Conservation (phyloP, 2,113 vertebrate species). For the Leptocoma aspasia region DNA sequence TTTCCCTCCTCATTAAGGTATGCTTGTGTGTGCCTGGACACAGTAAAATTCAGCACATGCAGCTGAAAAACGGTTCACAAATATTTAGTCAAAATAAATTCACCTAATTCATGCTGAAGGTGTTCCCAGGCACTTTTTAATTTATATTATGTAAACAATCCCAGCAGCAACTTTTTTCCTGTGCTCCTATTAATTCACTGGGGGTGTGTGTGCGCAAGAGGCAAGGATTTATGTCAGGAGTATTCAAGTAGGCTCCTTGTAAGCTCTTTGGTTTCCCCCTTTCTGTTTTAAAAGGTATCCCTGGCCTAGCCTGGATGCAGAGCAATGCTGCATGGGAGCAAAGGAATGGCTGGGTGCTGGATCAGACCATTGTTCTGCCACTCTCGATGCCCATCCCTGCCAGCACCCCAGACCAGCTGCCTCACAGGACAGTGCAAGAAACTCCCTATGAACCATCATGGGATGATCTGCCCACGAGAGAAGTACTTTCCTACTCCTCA, state of each 20-base stretch:
- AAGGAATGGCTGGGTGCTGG: not conserved
- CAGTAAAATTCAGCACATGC: not conserved
- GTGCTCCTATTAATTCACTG: conserved; percentile 53
- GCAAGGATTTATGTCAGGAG: not conserved
- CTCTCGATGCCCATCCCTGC: fast-evolving
- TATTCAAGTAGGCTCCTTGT: not conserved
- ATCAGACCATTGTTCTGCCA: not conserved
- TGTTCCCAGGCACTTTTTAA: not conserved
- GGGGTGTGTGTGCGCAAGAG: not conserved
- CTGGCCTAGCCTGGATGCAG: not conserved
- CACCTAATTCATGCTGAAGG: not conserved
- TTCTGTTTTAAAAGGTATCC: not conserved
- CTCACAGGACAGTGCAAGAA: not conserved
- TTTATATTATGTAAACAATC: conserved; percentile 20
- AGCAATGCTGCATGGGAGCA: not conserved
- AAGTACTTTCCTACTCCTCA: not conserved
- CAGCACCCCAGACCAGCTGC: not conserved
- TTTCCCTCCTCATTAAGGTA: not conserved
- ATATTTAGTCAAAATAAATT: not conserved
- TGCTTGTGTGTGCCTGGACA: fast-evolving
- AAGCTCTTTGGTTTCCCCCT: not conserved
- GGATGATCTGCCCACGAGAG: not conserved
- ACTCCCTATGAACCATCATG: not conserved
- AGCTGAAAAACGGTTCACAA: not conserved
- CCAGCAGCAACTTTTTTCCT: conserved; percentile 51